Conservation (phyloP, 1,140 invertebrate genomes). For the Thalassaphorura encarpata region DNA sequence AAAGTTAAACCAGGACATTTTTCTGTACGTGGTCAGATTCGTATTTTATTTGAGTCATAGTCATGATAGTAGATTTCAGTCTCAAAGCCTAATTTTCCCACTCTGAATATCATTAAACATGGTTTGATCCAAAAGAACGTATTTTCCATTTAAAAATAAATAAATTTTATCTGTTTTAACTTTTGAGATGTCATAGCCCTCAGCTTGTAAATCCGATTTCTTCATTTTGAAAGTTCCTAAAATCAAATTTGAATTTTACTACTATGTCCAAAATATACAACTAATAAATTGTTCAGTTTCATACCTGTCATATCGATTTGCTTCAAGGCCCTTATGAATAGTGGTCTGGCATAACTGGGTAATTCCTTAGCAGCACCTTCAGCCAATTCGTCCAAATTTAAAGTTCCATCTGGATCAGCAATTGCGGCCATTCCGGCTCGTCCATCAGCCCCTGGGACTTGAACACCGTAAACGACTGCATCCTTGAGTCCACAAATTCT, state of each 20-base stretch:
- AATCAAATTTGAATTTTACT: conserved; percentile 28
- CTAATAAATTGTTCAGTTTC: conserved; percentile 40
- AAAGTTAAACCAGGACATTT: no score
- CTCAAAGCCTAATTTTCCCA: conserved; percentile 30
- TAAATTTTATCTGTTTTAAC: conserved; percentile 70
- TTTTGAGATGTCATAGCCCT: conserved; percentile 70
- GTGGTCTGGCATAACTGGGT: conserved; percentile 74
- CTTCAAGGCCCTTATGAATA: conserved; percentile 59
- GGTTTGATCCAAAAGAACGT: conserved; percentile 50
- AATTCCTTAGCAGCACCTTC: conserved; percentile 55
- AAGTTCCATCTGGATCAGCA: conserved; percentile 57
- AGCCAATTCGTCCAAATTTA: conserved; percentile 56
- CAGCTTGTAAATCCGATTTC: conserved; percentile 78
- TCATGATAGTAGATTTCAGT: no score
- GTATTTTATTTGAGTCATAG: no score
- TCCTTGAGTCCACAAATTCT: conserved; percentile 74
- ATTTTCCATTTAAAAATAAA: conserved; percentile 51
- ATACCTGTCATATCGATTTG: conserved; percentile 23
- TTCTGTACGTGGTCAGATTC: no score
- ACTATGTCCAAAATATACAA: neutral
- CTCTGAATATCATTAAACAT: conserved; percentile 53
- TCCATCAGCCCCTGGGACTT: conserved; percentile 47
- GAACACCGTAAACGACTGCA: conserved; percentile 74
- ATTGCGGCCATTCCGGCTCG: conserved; percentile 77
- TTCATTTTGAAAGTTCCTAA: conserved; percentile 85